phyloP scores from a whole-genome alignment of 1,140 invertebrate genomes.

The Papilio polyxenes region DNA sequence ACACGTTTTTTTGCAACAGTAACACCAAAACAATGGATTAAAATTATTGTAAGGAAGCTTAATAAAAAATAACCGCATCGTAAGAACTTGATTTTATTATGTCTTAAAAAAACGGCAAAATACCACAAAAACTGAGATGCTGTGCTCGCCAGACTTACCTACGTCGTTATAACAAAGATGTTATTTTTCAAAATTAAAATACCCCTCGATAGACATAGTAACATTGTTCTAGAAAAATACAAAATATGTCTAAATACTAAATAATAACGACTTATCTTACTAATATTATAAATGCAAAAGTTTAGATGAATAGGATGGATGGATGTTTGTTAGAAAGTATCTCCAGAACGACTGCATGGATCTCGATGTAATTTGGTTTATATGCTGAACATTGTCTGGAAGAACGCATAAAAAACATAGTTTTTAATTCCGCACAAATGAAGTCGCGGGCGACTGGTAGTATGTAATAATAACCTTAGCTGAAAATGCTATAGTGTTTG shows the following conservation, averaged over 20 bases:
- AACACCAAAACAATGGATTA: slow-evolving; percentile 1
- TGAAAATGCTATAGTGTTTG: too few relatives aligned
- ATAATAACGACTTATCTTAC: not conserved
- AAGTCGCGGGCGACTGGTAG: too few relatives aligned
- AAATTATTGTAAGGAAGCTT: slow-evolving; percentile 11
- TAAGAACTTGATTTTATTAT: slow-evolving; percentile 1
- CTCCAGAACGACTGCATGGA: too few relatives aligned
- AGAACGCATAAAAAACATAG: too few relatives aligned
- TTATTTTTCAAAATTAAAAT: too few relatives aligned
- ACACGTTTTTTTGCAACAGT: not conserved
- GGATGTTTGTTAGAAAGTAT: too few relatives aligned
- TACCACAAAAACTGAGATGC: not conserved
- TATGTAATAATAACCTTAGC: too few relatives aligned
- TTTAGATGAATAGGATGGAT: too few relatives aligned
- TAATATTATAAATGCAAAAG: too few relatives aligned
- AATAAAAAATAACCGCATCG: not conserved
- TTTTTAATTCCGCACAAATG: too few relatives aligned
- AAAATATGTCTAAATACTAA: not conserved
- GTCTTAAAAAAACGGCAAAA: not conserved
- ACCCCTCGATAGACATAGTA: not conserved
- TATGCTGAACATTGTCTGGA: too few relatives aligned
- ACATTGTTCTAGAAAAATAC: not conserved
- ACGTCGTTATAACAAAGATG: not conserved
- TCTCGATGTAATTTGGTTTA: too few relatives aligned
- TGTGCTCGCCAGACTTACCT: not conserved